These are phyloP conservation scores for Drosophila sproati DNA, from an alignment of 1,140 invertebrate genomes.

Conservation along the genomic window DNA sequence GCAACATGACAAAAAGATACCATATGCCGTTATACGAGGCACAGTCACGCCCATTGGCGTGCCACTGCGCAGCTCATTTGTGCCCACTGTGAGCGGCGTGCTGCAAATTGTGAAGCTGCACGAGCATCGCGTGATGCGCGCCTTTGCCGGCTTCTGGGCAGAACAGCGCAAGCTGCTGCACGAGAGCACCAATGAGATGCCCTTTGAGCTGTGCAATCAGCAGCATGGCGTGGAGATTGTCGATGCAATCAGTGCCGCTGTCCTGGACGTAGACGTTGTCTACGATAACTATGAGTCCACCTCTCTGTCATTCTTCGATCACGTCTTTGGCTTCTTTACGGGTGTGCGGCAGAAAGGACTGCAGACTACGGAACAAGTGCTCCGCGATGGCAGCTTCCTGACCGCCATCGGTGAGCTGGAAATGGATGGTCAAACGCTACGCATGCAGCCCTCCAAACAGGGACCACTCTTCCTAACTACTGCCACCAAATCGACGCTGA, in stretches of 20 bases:
- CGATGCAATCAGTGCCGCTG: slow-evolving; percentile 89
- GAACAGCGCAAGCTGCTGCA: slow-evolving; percentile 90
- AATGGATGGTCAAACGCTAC: slow-evolving; percentile 86
- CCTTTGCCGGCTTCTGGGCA: slow-evolving; percentile 91
- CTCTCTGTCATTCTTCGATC: slow-evolving; percentile 89
- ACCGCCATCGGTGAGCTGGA: slow-evolving; percentile 91
- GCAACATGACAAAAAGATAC: slow-evolving; percentile 87
- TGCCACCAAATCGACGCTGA: slow-evolving; percentile 88
- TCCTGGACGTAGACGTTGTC: slow-evolving; percentile 91
- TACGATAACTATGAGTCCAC: slow-evolving; percentile 91
- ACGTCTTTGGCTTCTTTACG: slow-evolving; percentile 92
- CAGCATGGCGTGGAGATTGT: slow-evolving; percentile 88
- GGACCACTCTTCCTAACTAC: slow-evolving; percentile 91
- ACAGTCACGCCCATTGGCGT: slow-evolving; percentile 90
- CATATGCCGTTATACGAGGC: slow-evolving; percentile 90
- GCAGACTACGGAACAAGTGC: slow-evolving; percentile 92
- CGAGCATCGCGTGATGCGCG: slow-evolving; percentile 91
- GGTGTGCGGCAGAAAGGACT: slow-evolving; percentile 90
- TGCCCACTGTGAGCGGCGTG: slow-evolving; percentile 89
- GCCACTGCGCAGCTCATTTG: slow-evolving; percentile 89
- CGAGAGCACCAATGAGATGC: slow-evolving; percentile 90
- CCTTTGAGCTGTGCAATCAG: slow-evolving; percentile 89
- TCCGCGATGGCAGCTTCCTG: slow-evolving; percentile 90
- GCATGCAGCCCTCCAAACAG: slow-evolving; percentile 88
- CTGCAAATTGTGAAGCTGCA: slow-evolving; percentile 87